Percentiles rank a stretch among this genome's conserved stretches.
Evolutionary conservation across 2,113 vertebrate species (phyloP).

Genomic region (Misgurnus mizolepis): DNA sequence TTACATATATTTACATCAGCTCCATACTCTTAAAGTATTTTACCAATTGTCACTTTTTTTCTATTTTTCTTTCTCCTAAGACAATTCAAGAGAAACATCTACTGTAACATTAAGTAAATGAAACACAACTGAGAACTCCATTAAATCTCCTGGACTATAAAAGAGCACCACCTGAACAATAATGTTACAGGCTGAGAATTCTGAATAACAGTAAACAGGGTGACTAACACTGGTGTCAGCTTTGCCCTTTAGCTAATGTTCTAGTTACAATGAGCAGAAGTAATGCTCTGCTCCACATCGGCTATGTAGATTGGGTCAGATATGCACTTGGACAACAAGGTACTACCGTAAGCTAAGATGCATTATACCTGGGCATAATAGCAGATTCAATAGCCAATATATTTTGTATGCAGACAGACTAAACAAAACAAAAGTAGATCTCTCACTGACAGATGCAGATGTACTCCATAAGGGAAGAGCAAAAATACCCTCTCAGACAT

Average conservation of each 20-base stretch:
- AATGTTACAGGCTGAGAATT: not conserved
- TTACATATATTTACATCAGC: too few relatives aligned
- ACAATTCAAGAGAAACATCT: too few relatives aligned
- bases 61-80: too few relatives aligned
- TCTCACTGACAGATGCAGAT: not conserved
- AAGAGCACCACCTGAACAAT: too few relatives aligned
- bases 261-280: conserved; percentile 33
- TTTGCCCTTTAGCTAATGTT: conserved; percentile 40
- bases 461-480: not conserved
- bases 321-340: not conserved
- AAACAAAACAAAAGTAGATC: conserved; percentile 3
- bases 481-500: conserved; percentile 12
- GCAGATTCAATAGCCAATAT: not conserved
- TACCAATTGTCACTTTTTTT: too few relatives aligned
- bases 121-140: too few relatives aligned
- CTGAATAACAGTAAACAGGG: conserved; percentile 35
- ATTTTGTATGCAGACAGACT: not conserved
- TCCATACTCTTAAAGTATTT: too few relatives aligned
- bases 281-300: conserved; percentile 29
- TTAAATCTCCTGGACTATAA: too few relatives aligned
- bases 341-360: not conserved
- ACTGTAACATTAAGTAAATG: too few relatives aligned
- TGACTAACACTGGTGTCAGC: conserved; percentile 39
- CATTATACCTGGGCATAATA: conserved; percentile 1
- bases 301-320: not conserved